Evolutionary conservation across 2,113 vertebrate species (phyloP), one percentile per base, ranked within the genome.

Genomic region (Alethe diademata): DNA sequence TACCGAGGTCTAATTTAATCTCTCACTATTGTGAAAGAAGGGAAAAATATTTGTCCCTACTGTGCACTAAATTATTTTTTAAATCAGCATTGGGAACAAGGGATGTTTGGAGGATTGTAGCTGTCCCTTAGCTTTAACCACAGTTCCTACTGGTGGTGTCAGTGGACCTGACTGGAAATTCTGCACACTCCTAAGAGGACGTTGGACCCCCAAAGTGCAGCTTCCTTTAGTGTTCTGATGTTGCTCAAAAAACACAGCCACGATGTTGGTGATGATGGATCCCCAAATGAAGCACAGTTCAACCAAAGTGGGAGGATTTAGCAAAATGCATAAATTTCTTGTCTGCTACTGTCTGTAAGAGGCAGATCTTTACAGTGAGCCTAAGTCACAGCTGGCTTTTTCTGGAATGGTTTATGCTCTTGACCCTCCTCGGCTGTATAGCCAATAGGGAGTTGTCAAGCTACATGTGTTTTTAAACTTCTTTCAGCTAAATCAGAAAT

Each of bases 391-490:
- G 96, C 96, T 97, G 96, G 80, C 88, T 97, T 96, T 93, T 91
- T 92, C 95, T 96, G 92, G 92, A 96, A 95, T 62, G 69, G 57
- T 94, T 97, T 95, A 88, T 90, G 83, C 71, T 97, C 91, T 94
- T 96, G 95, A 97, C 95, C 96, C 96, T 96, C 90, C 93, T 90
- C 47, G 61, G 94, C 90, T 92, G 48, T 86, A 51, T 42, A 95
- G 93, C 91, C 96, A 96, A 93, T 90, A 33, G 93, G 93, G 96
- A 97, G 70, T 94, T 97, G 96, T 96, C 96, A 97, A 84, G 92
- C 96, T 97, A 95, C 96, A 94, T 96, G 93, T 89, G 84, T 97
- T 95, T 97, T 96, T 86, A 96, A 97, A 85, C 79, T 97, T 97
- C 87, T 95, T 95, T 95, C 78, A 92, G 92, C 91, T 96, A 96